Evolutionary conservation across 2,113 vertebrate genomes (phyloP), one percentile per base, ranked within the genome.

Genomic region (Nerophis lumbriciformis): DNA sequence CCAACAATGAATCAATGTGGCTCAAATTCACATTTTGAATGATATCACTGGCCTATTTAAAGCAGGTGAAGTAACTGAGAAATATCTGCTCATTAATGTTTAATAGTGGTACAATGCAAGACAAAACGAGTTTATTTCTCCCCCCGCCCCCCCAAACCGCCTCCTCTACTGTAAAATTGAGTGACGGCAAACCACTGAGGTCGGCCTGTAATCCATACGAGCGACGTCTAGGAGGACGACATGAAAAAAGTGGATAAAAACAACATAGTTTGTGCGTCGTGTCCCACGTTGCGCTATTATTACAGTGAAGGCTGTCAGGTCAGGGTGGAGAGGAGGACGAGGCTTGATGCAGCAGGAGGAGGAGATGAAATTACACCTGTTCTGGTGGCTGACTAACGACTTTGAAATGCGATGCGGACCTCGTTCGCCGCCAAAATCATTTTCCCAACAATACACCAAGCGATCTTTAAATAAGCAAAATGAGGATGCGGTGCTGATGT

Each of bases 281-380:
- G 87, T 84, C 87, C 81, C 74, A 87, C 75, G 86, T 87, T 69
- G 84, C 83, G 68, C 88, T 85, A 93, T 91, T 93, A 91, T 93
- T 92, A 87, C 91, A 87, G 90, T 90, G 69, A 72, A 77, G 85
- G 83, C 87, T 90, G 89, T 90, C 90, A 92, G 87, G 82, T 90
- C 90, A 87, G 82, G 83, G 75, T 21, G 39, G 68, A 72, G 73
- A 68, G 72, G 59, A 51, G 58, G 68, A 64, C 21, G 58, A 71
- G 50, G 75, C 79, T 67, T 74, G 75, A 76, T 72, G 78, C 73
- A 82, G 80, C 62, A 81, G 76, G 65, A 75, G 81, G 68, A 77
- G 83, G 88, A 85, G 88, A 94, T 97, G 92, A 94, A 95, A 95
- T 95, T 95, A 94, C 93, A 94, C 87, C 92, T 90, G 88, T 91